Percentiles rank a stretch among this genome's conserved stretches.
Conservation (phyloP, 2,797 vertebrate genomes). For the Ispidina picta region DNA sequence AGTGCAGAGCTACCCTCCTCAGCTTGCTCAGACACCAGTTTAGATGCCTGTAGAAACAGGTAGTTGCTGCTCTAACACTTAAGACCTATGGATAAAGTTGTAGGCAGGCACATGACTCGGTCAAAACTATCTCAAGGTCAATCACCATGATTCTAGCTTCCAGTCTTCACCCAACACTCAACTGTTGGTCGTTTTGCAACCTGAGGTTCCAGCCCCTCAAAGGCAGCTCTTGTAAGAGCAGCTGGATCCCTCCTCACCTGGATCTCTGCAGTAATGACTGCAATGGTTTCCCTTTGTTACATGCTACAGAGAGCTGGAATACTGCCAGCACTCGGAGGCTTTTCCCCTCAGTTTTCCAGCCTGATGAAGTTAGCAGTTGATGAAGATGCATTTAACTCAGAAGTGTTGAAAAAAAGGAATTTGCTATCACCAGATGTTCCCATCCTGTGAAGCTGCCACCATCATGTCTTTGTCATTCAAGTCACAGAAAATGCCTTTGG, state of each 20-base stretch:
- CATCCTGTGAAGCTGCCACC: neutral
- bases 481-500: neutral
- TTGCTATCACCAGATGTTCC: neutral
- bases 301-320: neutral
- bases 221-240: neutral
- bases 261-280: neutral
- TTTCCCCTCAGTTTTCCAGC: neutral
- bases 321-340: neutral
- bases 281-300: neutral
- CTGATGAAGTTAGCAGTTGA: neutral
- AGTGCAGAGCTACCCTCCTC: neutral
- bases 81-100: neutral
- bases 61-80: neutral
- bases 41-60: neutral
- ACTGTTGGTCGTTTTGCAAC: neutral
- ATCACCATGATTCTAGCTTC: neutral
- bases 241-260: neutral
- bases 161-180: neutral
- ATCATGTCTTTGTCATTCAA: neutral
- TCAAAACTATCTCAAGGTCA: neutral
- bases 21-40: neutral
- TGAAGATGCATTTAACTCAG: neutral
- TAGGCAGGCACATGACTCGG: neutral
- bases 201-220: neutral
- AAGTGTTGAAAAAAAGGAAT: neutral